Percentiles rank a stretch among this genome's conserved stretches.
phyloP scores from a whole-genome alignment of 2,797 vertebrate genomes.

The Pogoniulus pusillus region DNA sequence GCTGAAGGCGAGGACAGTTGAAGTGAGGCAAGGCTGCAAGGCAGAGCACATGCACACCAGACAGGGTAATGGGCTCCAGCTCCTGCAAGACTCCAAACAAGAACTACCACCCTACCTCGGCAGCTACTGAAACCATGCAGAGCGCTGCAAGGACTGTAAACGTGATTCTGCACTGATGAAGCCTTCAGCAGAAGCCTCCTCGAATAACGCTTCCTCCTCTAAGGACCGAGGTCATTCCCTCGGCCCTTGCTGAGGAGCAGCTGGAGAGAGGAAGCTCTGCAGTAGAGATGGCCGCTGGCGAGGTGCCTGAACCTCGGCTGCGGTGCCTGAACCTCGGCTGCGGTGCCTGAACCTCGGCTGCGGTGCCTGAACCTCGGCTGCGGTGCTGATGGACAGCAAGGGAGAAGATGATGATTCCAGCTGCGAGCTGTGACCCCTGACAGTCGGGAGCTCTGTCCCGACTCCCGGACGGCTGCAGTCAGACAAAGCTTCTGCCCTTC shows the following conservation, averaged over 20 bases:
- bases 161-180: background rate
- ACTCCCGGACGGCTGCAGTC: background rate
- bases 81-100: background rate
- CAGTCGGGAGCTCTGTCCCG: background rate
- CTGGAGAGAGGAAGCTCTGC: conserved; percentile 4
- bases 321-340: background rate
- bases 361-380: background rate
- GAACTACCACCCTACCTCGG: background rate
- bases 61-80: background rate
- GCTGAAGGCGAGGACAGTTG: background rate
- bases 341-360: background rate
- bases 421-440: conserved; percentile 16
- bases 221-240: background rate
- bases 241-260: conserved; percentile 35
- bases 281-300: background rate
- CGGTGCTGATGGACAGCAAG: background rate
- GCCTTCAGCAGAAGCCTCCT: background rate
- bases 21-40: background rate
- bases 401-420: background rate
- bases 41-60: background rate
- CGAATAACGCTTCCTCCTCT: background rate
- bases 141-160: background rate
- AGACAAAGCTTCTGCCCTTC: background rate
- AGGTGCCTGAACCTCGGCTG: background rate
- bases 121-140: background rate